Percentiles rank a stretch among this genome's conserved stretches.
Conservation (phyloP, 2,888 invertebrate species). For the Tenthredo livida region DNA sequence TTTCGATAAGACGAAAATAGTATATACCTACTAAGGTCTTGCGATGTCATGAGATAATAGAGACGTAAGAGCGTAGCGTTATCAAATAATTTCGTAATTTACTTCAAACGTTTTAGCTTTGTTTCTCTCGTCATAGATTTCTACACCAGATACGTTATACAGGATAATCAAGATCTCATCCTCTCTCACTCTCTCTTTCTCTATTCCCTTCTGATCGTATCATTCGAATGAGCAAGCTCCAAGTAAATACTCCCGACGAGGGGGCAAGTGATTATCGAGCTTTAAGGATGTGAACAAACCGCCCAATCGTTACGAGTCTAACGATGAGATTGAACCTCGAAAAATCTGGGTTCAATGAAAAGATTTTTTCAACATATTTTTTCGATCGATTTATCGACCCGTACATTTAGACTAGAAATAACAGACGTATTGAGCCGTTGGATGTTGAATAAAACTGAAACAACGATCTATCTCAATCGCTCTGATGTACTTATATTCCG, state of each 20-base stretch:
- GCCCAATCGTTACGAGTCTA: neutral
- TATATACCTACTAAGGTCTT: neutral
- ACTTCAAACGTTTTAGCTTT: neutral
- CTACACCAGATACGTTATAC: neutral
- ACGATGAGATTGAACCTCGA: neutral
- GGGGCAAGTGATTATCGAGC: slow-evolving; percentile 31
- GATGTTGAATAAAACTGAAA: neutral
- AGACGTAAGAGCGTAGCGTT: neutral
- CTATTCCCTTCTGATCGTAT: slow-evolving; percentile 23
- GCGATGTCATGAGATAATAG: neutral
- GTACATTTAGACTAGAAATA: neutral
- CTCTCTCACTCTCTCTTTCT: neutral
- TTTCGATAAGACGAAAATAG: neutral
- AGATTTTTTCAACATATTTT: neutral
- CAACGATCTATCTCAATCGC: neutral
- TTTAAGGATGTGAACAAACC: slow-evolving; percentile 35
- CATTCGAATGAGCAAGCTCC: slow-evolving; percentile 33
- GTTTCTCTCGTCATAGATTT: slow-evolving; percentile 6
- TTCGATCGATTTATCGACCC: neutral
- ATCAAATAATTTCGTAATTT: slow-evolving; percentile 18
- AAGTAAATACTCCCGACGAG: slow-evolving; percentile 12
- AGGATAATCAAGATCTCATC: neutral
- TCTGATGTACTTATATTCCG: neutral
- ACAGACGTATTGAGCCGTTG: neutral
- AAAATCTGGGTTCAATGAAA: neutral